Evolutionary conservation across 2,113 vertebrate species (phyloP).

Genomic region (Pachyramphus minor): DNA sequence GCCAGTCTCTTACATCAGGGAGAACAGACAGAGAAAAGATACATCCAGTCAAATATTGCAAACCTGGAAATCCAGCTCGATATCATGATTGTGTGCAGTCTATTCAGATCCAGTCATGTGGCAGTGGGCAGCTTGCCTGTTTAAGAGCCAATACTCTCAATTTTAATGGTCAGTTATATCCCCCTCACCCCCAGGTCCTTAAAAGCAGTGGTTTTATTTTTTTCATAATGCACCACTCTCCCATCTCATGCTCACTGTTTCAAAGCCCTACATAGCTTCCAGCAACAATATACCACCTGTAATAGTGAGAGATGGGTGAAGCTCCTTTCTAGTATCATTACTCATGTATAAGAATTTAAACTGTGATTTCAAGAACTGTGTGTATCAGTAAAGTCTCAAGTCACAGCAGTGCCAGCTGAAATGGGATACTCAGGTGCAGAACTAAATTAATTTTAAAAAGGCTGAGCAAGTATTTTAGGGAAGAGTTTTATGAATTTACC

Average conservation of each 20-base stretch:
- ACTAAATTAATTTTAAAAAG: neutral
- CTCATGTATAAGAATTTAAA: neutral
- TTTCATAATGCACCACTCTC: accelerated
- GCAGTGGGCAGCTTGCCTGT: neutral
- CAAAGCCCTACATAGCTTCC: neutral
- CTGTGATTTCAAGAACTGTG: neutral
- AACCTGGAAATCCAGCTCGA: neutral
- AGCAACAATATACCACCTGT: neutral
- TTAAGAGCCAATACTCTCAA: neutral
- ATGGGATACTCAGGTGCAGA: neutral
- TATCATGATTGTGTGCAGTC: too few species aligned
- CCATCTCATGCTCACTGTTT: neutral
- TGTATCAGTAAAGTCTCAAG: neutral
- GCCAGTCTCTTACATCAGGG: neutral
- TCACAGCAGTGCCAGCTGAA: neutral
- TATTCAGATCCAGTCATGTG: neutral
- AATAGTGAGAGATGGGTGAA: neutral
- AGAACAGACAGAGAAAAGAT: neutral
- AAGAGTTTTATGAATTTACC: neutral
- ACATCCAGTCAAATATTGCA: neutral
- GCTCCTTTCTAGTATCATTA: neutral
- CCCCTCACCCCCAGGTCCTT: neutral
- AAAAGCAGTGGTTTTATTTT: neutral
- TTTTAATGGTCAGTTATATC: neutral
- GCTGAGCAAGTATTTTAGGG: neutral